A percentile compares a stretch with the other conserved stretches of the same genome.
phyloP scores from a whole-genome alignment of 1,140 invertebrate species.

The Trigoniulus corallinus region DNA sequence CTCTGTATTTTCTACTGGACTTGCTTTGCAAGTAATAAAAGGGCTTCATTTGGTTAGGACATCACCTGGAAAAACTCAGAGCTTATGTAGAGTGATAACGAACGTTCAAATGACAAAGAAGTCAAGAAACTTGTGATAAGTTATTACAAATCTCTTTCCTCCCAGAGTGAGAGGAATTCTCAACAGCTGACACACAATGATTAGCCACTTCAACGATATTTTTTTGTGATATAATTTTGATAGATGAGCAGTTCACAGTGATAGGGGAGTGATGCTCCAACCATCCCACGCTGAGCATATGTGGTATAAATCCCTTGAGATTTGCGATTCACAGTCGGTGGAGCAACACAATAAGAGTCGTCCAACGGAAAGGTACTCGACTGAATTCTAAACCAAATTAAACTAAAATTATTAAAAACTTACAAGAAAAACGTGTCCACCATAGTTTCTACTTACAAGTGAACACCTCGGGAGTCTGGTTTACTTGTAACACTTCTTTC shows the following conservation, averaged over 20 bases:
- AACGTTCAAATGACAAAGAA: too few relatives aligned
- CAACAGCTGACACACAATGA: too few relatives aligned
- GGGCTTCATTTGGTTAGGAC: too few relatives aligned
- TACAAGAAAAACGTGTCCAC: constrained; percentile 7
- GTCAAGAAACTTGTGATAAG: too few relatives aligned
- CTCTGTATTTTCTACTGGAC: too few relatives aligned
- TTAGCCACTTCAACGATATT: too few relatives aligned
- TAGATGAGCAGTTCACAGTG: constrained; percentile 27
- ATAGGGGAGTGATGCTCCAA: constrained; percentile 28
- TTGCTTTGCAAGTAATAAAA: too few relatives aligned
- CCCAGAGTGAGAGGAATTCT: too few relatives aligned
- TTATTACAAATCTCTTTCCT: too few relatives aligned
- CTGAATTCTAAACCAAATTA: constrained; percentile 31
- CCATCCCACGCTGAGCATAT: constrained; percentile 33
- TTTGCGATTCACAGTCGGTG: constrained; percentile 40
- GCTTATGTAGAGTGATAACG: too few relatives aligned
- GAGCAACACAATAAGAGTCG: constrained; percentile 30
- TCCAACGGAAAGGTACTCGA: constrained; percentile 32
- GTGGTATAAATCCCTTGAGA: constrained; percentile 45
- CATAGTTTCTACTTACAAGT: neutral
- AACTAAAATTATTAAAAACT: constrained; percentile 26
- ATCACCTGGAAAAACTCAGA: too few relatives aligned
- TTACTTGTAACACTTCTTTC: too few relatives aligned
- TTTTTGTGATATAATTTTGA: constrained; percentile 20
- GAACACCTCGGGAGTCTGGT: neutral